Evolutionary conservation across 2,888 invertebrate species (phyloP), one percentile per base, ranked within the genome.

Genomic region (Epiblema foenella): DNA sequence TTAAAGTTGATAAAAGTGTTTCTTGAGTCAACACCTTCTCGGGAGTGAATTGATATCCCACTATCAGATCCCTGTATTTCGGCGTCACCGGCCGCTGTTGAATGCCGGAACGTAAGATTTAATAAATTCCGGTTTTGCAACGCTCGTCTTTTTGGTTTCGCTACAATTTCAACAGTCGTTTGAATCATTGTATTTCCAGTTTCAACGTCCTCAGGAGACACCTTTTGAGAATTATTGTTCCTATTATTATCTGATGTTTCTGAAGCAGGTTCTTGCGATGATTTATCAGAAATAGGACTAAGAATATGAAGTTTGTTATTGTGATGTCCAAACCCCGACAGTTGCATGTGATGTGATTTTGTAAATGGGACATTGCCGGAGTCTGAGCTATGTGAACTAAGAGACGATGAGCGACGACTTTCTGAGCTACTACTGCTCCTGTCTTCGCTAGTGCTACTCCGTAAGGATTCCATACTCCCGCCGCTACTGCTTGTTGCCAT

Each of bases 251-350:
- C 97, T 12, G 96, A 97, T 20, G 96, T 96, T 87, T 97, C 97
- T 9, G 97, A 97, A 20, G 95, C 96, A 17, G 97, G 97, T 83
- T 98, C 98, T 87, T 97, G 97, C 0, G 97, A 97, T 24, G 97
- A 97, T 89, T 97, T 98, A 88, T 98, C 98, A 71, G 97, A 97
- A 81, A 98, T 98, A 20, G 98, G 98, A 80, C 97, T 98, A 59
- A 98, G 94, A 84, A 98, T 97, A 88, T 98, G 97, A 77, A 97
- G 91, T 86, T 97, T 97, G 85, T 94, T 94, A 70, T 95, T 95
- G 86, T 97, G 96, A 78, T 96, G 95, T 69, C 95, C 94, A 86
- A 96, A 96, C 84, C 95, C 95, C 80, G 95, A 95, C 69, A 95
- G 85, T 77, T 95, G 95, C 89, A 94, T 94, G 77, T 94, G 89